Base-by-base conservation (phyloP, 2,113 vertebrate genomes). In the Protomyctophum bolini region DNA sequence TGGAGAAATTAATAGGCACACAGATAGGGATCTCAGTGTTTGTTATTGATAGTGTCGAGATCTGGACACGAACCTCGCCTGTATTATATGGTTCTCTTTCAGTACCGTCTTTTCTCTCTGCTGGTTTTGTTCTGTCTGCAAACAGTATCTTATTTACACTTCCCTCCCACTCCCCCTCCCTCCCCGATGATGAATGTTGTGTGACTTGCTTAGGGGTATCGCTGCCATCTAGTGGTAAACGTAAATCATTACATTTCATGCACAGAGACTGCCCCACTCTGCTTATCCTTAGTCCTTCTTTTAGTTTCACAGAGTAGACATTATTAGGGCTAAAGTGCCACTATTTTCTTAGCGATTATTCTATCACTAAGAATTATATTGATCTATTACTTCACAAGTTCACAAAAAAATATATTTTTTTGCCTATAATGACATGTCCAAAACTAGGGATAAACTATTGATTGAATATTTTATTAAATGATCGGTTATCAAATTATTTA, bases 201-300 rank as follows among this genome's bases (percentile, higher is more conserved):
- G 58, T 10, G 58, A 63, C 33, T 41, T 41, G 33, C 33, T 10
- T 56, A 63, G 74, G 85, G 69, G 64, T 68, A 2, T 70, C 63
- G 83, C 79, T 85, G 83, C 87, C 90, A 84, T 77, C 87, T 92
- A 79, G 86, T 87, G 89, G 7, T 41, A 0, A 7, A 28, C 6
- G 11, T 58, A 1, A 12, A 68, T 41, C 66, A 71, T 72, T 79
- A 55, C 83, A 77, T 14, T 6, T 72, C 63, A 60, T 81, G 33
- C 33, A 41, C 33, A 41, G 33, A 41, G 21, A 21, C 21, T 21
- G 21, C 21, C 21, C 21, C 21, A 21, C 21, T 21, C 21, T 21
- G 21, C 21, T 21, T 21, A 21, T 21, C 21, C 21, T 21, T 21
- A 21, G 21, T 21, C 21, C 21, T 21, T 21, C 21, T 21, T 1